Conservation (phyloP, 1,140 invertebrate species). For the Trialeurodes vaporariorum region DNA sequence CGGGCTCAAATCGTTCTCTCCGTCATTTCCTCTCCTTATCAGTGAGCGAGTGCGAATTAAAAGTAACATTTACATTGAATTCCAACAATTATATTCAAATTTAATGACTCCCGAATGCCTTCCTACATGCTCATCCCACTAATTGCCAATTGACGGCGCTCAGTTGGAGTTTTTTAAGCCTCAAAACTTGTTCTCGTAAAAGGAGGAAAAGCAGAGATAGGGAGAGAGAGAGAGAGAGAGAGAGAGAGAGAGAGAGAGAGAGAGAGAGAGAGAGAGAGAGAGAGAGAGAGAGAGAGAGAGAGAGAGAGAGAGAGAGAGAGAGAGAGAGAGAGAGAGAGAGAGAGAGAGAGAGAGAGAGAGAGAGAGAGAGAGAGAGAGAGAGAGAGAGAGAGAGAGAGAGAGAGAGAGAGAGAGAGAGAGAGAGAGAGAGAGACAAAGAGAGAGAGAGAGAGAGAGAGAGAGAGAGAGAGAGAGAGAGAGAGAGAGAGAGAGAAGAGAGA, state of each 20-base stretch:
- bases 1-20: too few species aligned
- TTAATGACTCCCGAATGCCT: too few species aligned
- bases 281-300: neutral
- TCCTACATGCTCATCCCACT: too few species aligned
- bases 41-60: too few species aligned
- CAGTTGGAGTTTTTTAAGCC: too few species aligned
- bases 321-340: neutral
- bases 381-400: neutral
- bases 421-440: neutral
- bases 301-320: neutral
- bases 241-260: neutral
- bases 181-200: too few species aligned
- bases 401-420: neutral
- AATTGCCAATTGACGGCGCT: too few species aligned
- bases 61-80: too few species aligned
- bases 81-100: too few species aligned
- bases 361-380: neutral
- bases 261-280: neutral
- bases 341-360: neutral
- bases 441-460: neutral
- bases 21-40: too few species aligned
- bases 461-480: neutral
- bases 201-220: neutral
- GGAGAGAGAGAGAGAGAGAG: neutral
- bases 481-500: neutral